Base-by-base conservation (phyloP, 1,140 invertebrate species). In the Glossosoma conforme region DNA sequence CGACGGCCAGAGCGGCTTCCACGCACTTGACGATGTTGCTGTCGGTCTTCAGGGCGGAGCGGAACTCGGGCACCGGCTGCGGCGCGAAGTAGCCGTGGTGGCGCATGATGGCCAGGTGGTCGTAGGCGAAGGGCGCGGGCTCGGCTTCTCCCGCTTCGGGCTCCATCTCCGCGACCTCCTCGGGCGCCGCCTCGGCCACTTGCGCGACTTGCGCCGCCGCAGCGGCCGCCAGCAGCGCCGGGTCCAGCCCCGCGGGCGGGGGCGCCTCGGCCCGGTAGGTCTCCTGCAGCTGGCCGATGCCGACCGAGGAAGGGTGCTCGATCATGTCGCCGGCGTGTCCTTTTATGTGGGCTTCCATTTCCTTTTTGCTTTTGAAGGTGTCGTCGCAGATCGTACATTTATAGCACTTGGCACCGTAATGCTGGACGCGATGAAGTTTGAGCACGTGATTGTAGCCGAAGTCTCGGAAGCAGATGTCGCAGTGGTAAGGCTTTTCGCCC, bases 381-480 rank as follows among this genome's bases (percentile, higher is more conserved):
- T 89, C 85, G 54, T 91, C 86, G 64, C 89, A 94, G 6, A 93
- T 83, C 0, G 89, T 92, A 65, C 90, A 93, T 61, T 91, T 91
- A 72, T 93, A 93, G 22, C 91, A 89, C 61, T 92, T 91, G 62
- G 92, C 87, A 0, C 90, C 90, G 58, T 89, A 91, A 68, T 94
- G 91, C 44, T 90, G 86, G n/a, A 91, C 89, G 54, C 90, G 85
- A 40, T 93, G 90, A 19, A 91, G 70, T 66, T 92, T 93, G 17
- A 93, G 71, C 1, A 92, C 89, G 61, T 92, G 89, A 62, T 92
- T 92, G 65, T 92, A 92, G 1, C 87, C 88, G 61, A 91, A 91
- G 56, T 78, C 77, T 10, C 78, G 69, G 52, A 78, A 70, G 54
- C 78, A 80, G 41, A 80, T 80, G 55, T 79, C 78, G 54, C 77